phyloP scores from a whole-genome alignment of 2,888 invertebrate species.

The Oxyteleia sp. region DNA sequence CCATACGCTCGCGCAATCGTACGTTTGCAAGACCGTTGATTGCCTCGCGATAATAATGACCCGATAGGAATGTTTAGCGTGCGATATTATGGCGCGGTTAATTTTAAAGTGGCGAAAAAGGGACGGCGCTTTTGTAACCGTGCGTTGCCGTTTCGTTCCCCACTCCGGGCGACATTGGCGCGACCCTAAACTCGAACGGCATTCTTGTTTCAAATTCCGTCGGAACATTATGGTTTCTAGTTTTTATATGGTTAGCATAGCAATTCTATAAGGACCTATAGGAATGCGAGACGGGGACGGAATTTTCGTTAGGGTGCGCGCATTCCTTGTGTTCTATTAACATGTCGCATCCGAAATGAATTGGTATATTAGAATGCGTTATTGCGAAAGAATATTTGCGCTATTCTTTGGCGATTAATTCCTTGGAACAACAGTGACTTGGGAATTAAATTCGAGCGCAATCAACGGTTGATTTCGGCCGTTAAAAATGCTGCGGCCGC shows the following conservation, averaged over 20 bases:
- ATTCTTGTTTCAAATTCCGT: conserved; percentile 66
- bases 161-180: conserved; percentile 39
- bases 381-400: conserved; percentile 5
- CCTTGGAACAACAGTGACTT: not conserved
- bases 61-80: conserved; percentile 74
- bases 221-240: conserved; percentile 61
- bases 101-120: conserved; percentile 20
- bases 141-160: conserved; percentile 10
- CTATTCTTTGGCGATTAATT: not conserved
- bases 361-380: conserved; percentile 44
- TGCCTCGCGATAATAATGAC: conserved; percentile 82
- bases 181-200: conserved; percentile 28
- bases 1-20: conserved; percentile 66
- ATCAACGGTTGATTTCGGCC: too few species aligned
- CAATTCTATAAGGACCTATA: conserved; percentile 61
- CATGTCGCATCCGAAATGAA: conserved; percentile 62
- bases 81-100: conserved; percentile 33
- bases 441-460: not conserved
- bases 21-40: conserved; percentile 77
- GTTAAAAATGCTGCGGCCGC: not conserved
- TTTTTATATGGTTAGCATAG: conserved; percentile 71
- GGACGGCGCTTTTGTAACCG: conserved; percentile 20
- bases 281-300: conserved; percentile 68
- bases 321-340: conserved; percentile 66
- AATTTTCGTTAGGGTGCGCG: conserved; percentile 64